Evolutionary conservation across 1,140 invertebrate species (phyloP).

Genomic region (Leptinotarsa defecta): DNA sequence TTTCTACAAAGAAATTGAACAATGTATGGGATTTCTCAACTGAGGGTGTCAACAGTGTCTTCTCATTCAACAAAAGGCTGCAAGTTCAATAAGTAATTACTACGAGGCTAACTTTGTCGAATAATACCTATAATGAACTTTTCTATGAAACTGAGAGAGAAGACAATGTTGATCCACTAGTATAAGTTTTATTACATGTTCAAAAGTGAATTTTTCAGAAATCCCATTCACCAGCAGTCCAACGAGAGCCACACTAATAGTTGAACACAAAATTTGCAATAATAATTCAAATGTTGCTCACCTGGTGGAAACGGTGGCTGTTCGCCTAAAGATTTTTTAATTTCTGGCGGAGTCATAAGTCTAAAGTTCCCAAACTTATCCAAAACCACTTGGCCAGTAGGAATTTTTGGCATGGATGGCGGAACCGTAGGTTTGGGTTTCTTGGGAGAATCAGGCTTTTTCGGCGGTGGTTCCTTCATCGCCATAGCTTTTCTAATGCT

Average conservation of each 20-base stretch:
- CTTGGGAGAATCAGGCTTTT: constrained; percentile 58
- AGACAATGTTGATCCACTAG: too few relatives aligned
- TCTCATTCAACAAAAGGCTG: too few relatives aligned
- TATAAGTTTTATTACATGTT: too few relatives aligned
- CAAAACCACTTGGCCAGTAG: constrained; percentile 60
- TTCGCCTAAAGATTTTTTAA: constrained; percentile 53
- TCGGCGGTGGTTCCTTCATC: constrained; percentile 57
- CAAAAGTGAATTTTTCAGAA: background rate
- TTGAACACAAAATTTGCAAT: too few relatives aligned
- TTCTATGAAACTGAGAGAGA: too few relatives aligned
- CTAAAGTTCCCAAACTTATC: constrained; percentile 72
- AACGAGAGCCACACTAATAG: background rate
- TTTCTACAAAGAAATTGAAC: constrained; percentile 1
- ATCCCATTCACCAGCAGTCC: background rate
- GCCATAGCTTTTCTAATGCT: constrained; percentile 64
- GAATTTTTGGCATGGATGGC: constrained; percentile 49
- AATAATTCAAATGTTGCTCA: background rate
- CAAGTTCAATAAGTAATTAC: too few relatives aligned
- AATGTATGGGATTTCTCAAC: background rate
- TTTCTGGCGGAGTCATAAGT: constrained; percentile 59
- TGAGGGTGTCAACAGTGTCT: too few relatives aligned
- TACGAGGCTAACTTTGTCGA: too few relatives aligned
- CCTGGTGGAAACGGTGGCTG: constrained; percentile 22
- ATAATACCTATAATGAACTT: too few relatives aligned
- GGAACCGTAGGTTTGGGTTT: constrained; percentile 38